phyloP scores from a whole-genome alignment of 2,797 vertebrate species.

The Aphelocoma californica region DNA sequence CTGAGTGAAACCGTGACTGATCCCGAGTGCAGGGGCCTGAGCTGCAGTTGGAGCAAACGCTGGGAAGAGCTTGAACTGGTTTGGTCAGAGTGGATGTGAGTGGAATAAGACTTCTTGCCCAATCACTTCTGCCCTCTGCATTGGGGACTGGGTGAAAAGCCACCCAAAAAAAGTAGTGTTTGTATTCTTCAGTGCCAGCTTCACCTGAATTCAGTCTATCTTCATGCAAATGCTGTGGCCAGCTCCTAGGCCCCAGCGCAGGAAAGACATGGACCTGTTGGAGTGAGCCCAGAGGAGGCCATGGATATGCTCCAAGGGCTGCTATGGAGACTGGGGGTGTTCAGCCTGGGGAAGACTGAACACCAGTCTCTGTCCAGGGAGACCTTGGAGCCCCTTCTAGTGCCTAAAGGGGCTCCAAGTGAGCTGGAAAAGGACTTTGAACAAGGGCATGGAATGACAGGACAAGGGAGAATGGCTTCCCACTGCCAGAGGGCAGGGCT shows the following conservation, averaged over 20 bases:
- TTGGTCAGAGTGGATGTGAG: not conserved
- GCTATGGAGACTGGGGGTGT: not conserved
- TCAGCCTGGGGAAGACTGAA: not conserved
- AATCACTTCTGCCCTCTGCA: not conserved
- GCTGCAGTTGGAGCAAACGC: not conserved
- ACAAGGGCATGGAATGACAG: not conserved
- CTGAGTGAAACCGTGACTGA: fast-evolving
- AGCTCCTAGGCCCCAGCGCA: not conserved
- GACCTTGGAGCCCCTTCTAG: not conserved
- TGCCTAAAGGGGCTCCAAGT: not conserved
- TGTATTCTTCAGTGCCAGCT: not conserved
- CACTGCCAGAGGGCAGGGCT: not conserved
- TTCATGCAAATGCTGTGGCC: not conserved
- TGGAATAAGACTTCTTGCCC: not conserved
- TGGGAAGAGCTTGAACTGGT: not conserved
- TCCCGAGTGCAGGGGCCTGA: not conserved
- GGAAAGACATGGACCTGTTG: not conserved
- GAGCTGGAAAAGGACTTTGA: not conserved
- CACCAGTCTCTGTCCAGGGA: not conserved
- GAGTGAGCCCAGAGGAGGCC: not conserved
- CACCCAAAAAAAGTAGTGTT: not conserved
- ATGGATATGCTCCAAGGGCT: not conserved
- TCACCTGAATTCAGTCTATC: not conserved
- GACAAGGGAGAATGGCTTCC: not conserved
- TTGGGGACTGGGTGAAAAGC: not conserved